Base-by-base conservation (phyloP, 2,888 invertebrate species). In the Exocentrus adspersus region DNA sequence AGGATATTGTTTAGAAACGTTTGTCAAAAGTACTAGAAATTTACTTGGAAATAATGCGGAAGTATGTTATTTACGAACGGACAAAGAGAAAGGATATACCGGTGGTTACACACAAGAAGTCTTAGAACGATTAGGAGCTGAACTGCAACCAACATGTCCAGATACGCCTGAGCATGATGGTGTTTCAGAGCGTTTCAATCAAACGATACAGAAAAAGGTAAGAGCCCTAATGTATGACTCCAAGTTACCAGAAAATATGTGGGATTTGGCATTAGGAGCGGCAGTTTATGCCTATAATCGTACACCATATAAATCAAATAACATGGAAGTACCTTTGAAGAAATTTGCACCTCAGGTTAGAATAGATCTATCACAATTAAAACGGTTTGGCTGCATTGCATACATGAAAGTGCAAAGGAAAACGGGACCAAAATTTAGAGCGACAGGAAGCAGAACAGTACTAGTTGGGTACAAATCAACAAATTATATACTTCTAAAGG, bases 301-400 rank as follows among this genome's bases (percentile, higher is more conserved):
- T 24, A 58, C n/a, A 19, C 58, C 58, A 24, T 48, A 93, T 32
- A 58, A 58, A 16, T 58, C 58, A 1, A 58, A 41, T 43, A 7
- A 54, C 20, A 56, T 56, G 56, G 24, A 42, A 12, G n/a, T 21
- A 14, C 56, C 46, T 20, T 19, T 46, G 21, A 17, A 46, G 20
- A 60, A 21, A 16, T 52, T 45, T n/a, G 52, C 43, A 10, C 59
- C 50, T 14, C 12, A 37, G 10, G 37, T 50, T 9, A 21, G 24
- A 16, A 42, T 12, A 41, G 43, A 59, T 14, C 16, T 59, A 16
- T 50, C 50, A 7, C 59, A 59, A 37, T 50, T 59, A 12, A 59
- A 21, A 51, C 37, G 59, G 12, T 59, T 59, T 59, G 51, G 59
- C 3, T 59, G 59, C 43, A 14, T 51, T 20, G 59, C 59, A 1